phyloP scores from a whole-genome alignment of 2,113 vertebrate genomes.

The Phylloscopus whistleri region DNA sequence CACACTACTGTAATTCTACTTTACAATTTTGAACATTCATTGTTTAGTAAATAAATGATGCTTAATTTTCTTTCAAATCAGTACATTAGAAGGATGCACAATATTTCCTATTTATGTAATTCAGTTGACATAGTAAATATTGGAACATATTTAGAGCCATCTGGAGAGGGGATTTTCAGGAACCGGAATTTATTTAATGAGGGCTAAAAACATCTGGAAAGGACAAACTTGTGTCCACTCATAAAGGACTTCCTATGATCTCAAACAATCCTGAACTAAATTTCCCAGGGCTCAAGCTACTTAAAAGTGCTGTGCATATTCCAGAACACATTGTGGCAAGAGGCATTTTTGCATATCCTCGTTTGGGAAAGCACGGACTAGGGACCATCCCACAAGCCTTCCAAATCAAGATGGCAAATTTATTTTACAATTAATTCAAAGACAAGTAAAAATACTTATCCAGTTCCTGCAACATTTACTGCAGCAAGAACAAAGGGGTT shows the following conservation, averaged over 20 bases:
- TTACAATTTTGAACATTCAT: neutral
- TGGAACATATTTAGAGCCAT: slow-evolving; percentile 16
- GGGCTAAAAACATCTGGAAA: slow-evolving; percentile 33
- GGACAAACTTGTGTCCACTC: slow-evolving; percentile 1
- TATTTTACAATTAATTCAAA: neutral
- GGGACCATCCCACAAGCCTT: neutral
- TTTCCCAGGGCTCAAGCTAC: neutral
- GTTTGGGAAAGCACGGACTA: neutral
- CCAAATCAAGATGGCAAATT: neutral
- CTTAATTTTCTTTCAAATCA: neutral
- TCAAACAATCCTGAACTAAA: neutral
- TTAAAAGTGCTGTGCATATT: neutral
- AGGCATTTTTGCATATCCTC: neutral
- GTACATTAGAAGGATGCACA: neutral
- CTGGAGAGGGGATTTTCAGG: slow-evolving; percentile 51
- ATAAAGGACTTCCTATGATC: slow-evolving; percentile 46
- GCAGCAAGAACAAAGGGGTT: neutral
- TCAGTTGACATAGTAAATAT: slow-evolving; percentile 14
- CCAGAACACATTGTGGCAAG: fast-evolving
- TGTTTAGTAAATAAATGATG: neutral
- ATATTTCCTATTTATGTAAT: neutral
- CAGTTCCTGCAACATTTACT: neutral
- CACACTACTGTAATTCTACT: neutral
- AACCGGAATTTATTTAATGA: slow-evolving; percentile 38
- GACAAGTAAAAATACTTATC: neutral